Evolutionary conservation across 2,113 vertebrate genomes (phyloP).

Genomic region (Thamnophis sirtalis): DNA sequence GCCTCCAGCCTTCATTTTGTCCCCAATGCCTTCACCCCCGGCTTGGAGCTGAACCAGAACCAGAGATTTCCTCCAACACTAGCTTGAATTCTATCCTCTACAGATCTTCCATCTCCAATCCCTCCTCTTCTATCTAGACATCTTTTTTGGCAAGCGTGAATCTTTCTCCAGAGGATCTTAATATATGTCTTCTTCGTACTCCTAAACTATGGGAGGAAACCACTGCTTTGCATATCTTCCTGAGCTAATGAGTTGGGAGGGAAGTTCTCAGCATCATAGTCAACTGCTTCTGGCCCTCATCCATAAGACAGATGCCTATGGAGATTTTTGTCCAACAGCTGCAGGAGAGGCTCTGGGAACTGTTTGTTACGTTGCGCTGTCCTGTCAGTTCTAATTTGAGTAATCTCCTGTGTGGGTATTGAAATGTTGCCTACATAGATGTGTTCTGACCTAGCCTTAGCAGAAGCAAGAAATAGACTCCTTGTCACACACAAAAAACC

Average conservation of each 20-base stretch:
- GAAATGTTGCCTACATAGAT: neutral
- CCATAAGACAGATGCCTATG: neutral
- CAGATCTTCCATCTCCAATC: neutral
- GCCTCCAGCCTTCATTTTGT: no score
- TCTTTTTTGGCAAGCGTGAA: neutral
- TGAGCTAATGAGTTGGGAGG: neutral
- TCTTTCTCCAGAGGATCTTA: neutral
- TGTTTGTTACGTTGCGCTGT: neutral
- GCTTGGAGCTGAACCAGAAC: no score
- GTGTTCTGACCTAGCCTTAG: no score
- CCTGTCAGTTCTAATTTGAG: neutral
- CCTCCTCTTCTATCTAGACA: neutral
- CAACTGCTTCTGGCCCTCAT: neutral
- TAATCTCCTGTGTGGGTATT: neutral
- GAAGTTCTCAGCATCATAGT: neutral
- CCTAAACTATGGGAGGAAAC: neutral
- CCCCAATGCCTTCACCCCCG: no score
- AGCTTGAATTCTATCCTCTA: neutral
- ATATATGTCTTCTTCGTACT: neutral
- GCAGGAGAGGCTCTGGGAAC: neutral
- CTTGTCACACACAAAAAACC: no score
- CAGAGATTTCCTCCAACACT: neutral
- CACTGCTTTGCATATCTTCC: neutral
- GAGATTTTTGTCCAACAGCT: neutral
- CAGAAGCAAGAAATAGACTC: no score